These are phyloP conservation scores for Eupithecia vulgata DNA, from an alignment of 2,888 invertebrate species.

Conservation along the genomic window DNA sequence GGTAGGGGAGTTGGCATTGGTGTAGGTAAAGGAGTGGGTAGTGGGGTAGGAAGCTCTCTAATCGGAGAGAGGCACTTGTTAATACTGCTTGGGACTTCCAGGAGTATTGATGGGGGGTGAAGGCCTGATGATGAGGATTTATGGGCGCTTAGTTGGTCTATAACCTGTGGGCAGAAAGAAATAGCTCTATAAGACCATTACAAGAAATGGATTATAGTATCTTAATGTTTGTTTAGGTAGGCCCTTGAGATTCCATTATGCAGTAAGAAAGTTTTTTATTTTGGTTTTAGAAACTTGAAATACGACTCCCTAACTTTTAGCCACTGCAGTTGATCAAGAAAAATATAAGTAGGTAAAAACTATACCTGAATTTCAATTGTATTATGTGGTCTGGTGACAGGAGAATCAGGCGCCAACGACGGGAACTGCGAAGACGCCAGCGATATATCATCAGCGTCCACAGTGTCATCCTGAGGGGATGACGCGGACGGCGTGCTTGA, in stretches of 20 bases:
- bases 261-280: too few species aligned
- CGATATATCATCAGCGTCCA: conserved; percentile 88
- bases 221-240: too few species aligned
- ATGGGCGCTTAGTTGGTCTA: conserved; percentile 88
- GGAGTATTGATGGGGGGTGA: conserved; percentile 89
- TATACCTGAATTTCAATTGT: conserved; percentile 79
- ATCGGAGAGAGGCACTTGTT: conserved; percentile 92
- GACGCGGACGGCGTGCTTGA: conserved; percentile 90
- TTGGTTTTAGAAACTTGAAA: too few species aligned
- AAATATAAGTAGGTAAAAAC: background rate
- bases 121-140: conserved; percentile 83
- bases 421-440: conserved; percentile 86
- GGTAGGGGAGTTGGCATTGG: conserved; percentile 87
- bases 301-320: too few species aligned
- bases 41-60: conserved; percentile 89
- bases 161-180: conserved; percentile 70
- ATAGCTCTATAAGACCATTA: background rate
- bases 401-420: conserved; percentile 86
- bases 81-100: conserved; percentile 89
- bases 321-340: background rate
- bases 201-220: background rate
- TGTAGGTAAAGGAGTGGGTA: conserved; percentile 85
- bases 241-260: too few species aligned
- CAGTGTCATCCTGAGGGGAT: conserved; percentile 89
- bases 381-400: conserved; percentile 75